A percentile compares a stretch with the other conserved stretches of the same genome.
Conservation (phyloP, 2,888 invertebrate species). For the Apeira syringaria region DNA sequence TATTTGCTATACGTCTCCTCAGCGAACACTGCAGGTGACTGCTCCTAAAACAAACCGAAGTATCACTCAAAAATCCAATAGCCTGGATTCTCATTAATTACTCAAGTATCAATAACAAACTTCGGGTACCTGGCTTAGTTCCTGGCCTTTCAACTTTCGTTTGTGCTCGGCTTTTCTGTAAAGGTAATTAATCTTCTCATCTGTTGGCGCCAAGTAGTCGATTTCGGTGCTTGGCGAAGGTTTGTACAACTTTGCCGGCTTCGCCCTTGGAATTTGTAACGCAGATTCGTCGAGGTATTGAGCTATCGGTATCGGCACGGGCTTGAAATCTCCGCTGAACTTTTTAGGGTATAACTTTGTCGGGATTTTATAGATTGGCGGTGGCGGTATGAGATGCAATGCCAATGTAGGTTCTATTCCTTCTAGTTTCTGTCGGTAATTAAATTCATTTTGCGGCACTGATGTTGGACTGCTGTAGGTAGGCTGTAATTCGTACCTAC, state of each 20-base stretch:
- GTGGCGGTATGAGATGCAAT: conserved; percentile 57
- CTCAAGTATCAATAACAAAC: conserved; percentile 19
- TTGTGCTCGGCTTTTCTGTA: conserved; percentile 79
- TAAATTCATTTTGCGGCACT: conserved; percentile 19
- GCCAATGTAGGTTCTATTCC: conserved; percentile 49
- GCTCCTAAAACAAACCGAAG: conserved; percentile 23
- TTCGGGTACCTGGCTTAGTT: conserved; percentile 43
- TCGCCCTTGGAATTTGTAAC: conserved; percentile 68
- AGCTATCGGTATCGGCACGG: conserved; percentile 66
- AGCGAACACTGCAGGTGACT: conserved; percentile 10
- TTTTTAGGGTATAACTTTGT: conserved; percentile 85
- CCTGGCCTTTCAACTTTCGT: conserved; percentile 65
- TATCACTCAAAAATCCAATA: conserved; percentile 18
- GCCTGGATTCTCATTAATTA: conserved; percentile 15
- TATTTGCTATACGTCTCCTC: conserved; percentile 44
- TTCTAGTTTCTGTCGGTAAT: conserved; percentile 37
- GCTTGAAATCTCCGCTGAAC: conserved; percentile 74
- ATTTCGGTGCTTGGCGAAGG: conserved; percentile 53
- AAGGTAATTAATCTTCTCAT: conserved; percentile 66
- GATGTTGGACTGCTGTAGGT: too few relatives aligned
- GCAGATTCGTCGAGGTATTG: conserved; percentile 54
- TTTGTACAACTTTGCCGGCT: conserved; percentile 64
- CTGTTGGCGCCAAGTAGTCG: conserved; percentile 46
- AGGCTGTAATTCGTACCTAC: conserved; percentile 24
- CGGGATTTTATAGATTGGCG: conserved; percentile 62